phyloP scores from a whole-genome alignment of 1,140 invertebrate species.

The Diabrotica undecimpunctata region DNA sequence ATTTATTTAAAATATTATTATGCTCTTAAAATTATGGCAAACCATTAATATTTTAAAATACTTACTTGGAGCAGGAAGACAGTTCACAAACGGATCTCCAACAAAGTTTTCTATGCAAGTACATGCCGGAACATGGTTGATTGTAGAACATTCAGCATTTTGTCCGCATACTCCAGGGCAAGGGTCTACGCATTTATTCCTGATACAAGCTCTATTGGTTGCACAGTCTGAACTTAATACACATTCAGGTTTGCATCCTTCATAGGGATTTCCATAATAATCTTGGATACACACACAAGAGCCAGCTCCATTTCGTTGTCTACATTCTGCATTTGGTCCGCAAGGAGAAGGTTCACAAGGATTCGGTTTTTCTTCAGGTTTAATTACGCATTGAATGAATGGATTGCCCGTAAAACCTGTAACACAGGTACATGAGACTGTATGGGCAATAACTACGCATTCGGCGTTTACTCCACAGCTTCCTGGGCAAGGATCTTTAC shows the following conservation, averaged over 20 bases:
- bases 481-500: constrained; percentile 71
- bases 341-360: constrained; percentile 53
- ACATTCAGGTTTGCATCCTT: constrained; percentile 76
- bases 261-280: constrained; percentile 75
- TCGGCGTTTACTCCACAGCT: constrained; percentile 74
- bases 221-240: constrained; percentile 73
- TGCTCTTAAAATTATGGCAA: too few species aligned
- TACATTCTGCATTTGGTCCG: constrained; percentile 65
- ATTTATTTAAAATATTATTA: too few species aligned
- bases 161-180: constrained; percentile 77
- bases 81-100: constrained; percentile 64
- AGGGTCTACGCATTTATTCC: constrained; percentile 75
- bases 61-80: constrained; percentile 38
- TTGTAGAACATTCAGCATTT: constrained; percentile 74
- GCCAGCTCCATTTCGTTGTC: constrained; percentile 60
- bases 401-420: constrained; percentile 75
- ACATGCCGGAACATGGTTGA: constrained; percentile 77
- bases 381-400: constrained; percentile 57
- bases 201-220: constrained; percentile 69
- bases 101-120: constrained; percentile 68
- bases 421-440: constrained; percentile 70
- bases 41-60: not conserved
- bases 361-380: constrained; percentile 41
- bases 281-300: constrained; percentile 69
- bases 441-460: constrained; percentile 71